Conservation (phyloP, 2,888 invertebrate genomes). For the Ectemnius lituratus region DNA sequence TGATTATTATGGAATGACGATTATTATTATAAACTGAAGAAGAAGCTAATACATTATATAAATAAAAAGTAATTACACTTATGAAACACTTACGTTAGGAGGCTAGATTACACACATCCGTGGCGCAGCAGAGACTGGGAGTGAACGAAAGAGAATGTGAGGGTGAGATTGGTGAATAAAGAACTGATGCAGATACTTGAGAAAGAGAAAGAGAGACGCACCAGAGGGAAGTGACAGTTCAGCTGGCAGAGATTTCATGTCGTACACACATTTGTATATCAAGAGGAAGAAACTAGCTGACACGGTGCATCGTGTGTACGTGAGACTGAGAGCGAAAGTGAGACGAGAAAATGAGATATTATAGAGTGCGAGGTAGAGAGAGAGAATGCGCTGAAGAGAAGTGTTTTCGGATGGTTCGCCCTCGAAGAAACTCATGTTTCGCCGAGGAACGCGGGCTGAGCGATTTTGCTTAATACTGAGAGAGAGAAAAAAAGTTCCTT, state of each 20-base stretch:
- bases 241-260: conserved; percentile 57
- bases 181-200: conserved; percentile 30
- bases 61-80: conserved; percentile 70
- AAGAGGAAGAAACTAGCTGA: conserved; percentile 42
- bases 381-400: conserved; percentile 13
- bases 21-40: conserved; percentile 59
- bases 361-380: not conserved
- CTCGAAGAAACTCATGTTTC: conserved; percentile 54
- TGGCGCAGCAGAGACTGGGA: conserved; percentile 47
- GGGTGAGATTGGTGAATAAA: conserved; percentile 22
- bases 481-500: conserved; percentile 28
- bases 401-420: conserved; percentile 12
- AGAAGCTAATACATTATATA: conserved; percentile 66
- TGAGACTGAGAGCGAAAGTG: conserved; percentile 20
- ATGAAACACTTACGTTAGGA: conserved; percentile 71
- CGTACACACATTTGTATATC: conserved; percentile 59
- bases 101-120: conserved; percentile 68
- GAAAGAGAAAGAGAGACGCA: conserved; percentile 42
- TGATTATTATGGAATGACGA: conserved; percentile 62
- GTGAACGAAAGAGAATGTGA: conserved; percentile 19
- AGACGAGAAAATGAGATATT: conserved; percentile 16
- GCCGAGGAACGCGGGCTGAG: conserved; percentile 35
- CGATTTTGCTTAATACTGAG: conserved; percentile 29
- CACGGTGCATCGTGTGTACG: conserved; percentile 55
- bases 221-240: conserved; percentile 43